Percentiles rank a stretch among this genome's conserved stretches.
Conservation (phyloP, 2,113 vertebrate genomes). For the Macaca nemestrina region DNA sequence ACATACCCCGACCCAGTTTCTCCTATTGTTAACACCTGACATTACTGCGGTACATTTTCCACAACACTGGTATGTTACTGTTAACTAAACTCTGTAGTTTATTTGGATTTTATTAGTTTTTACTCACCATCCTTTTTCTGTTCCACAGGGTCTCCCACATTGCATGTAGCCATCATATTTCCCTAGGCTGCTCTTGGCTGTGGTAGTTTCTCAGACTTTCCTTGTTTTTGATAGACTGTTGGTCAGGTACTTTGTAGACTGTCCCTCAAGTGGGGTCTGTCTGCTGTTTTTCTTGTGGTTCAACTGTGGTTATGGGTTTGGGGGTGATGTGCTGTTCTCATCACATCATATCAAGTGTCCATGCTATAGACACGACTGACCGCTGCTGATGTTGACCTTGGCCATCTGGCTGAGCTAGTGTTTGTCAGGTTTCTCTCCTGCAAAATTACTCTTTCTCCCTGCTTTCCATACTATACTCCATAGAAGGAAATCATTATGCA, state of each 20-base stretch:
- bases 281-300: neutral
- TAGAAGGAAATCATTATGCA: neutral
- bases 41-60: neutral
- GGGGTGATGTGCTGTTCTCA: neutral
- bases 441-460: neutral
- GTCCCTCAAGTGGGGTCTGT: neutral
- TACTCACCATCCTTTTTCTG: neutral
- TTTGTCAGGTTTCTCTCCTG: neutral
- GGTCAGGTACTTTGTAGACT: neutral
- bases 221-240: neutral
- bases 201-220: neutral
- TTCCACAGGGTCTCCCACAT: neutral
- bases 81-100: neutral
- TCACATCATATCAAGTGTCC: neutral
- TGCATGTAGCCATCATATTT: neutral
- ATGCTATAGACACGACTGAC: neutral
- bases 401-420: neutral
- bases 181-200: neutral
- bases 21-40: neutral
- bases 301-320: neutral
- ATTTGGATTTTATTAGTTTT: neutral
- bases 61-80: neutral
- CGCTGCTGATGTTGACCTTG: neutral
- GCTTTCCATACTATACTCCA: neutral
- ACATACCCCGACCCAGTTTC: neutral